Percentiles rank a stretch among this genome's conserved stretches.
phyloP scores from a whole-genome alignment of 64 coral and sea anemone genomes.

The Dendronephthya gigantea region DNA sequence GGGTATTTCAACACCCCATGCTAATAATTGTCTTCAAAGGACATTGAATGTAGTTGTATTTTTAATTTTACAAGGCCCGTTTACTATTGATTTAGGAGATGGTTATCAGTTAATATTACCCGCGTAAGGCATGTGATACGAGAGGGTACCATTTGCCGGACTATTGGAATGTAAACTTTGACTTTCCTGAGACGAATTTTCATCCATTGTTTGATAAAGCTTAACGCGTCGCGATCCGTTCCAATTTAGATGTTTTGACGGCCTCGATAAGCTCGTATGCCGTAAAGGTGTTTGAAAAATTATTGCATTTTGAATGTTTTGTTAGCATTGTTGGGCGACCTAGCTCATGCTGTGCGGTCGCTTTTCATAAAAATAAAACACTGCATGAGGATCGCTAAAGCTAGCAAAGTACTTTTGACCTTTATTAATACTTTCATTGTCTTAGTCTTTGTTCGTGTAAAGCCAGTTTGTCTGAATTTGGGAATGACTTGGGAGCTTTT shows the following conservation, averaged over 20 bases:
- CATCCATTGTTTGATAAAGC: not conserved
- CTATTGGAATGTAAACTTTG: not conserved
- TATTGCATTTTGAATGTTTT: not conserved
- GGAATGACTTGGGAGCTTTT: not conserved
- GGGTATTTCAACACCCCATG: not conserved
- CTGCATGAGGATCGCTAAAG: not conserved
- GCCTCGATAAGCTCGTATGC: not conserved
- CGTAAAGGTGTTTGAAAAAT: not conserved
- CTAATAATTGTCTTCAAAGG: not conserved
- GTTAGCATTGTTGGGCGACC: not conserved
- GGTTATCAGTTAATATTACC: not conserved
- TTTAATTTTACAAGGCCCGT: not conserved
- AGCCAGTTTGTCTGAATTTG: not conserved
- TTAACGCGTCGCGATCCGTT: not conserved
- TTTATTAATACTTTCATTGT: not conserved
- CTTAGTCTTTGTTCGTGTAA: not conserved
- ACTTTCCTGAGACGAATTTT: not conserved
- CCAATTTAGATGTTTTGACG: not conserved
- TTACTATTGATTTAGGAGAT: not conserved
- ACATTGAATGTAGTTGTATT: not conserved
- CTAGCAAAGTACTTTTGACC: not conserved
- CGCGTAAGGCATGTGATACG: not conserved
- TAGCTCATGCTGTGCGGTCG: not conserved
- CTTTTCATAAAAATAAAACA: not conserved
- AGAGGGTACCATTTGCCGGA: not conserved